phyloP scores from a whole-genome alignment of 2,797 vertebrate genomes.

The Lacerta viridis region DNA sequence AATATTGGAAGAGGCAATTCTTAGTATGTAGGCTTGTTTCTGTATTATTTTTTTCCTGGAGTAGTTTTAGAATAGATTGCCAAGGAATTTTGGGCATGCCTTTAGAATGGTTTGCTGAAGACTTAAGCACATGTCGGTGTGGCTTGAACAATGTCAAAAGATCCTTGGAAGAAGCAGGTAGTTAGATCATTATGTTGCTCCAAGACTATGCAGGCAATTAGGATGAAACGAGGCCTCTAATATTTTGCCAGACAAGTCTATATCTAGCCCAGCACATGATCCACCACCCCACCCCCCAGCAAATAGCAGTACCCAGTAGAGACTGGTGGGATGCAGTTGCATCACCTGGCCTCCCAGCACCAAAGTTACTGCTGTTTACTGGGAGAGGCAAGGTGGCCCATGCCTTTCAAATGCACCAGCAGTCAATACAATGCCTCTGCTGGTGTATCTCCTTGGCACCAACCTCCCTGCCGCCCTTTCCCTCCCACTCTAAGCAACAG shows the following conservation, averaged over 20 bases:
- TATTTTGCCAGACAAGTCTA: not conserved
- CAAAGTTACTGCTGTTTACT: too few relatives aligned
- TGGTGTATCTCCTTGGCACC: too few relatives aligned
- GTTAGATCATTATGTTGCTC: not conserved
- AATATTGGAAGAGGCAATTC: conserved; percentile 44
- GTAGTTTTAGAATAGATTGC: not conserved
- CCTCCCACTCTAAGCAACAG: too few relatives aligned
- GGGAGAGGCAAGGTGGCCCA: too few relatives aligned
- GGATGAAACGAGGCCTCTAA: not conserved
- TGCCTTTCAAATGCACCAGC: too few relatives aligned
- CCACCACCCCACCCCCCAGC: too few relatives aligned
- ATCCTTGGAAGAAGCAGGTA: not conserved
- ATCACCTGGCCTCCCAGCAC: too few relatives aligned
- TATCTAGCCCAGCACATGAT: not conserved
- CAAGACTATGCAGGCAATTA: not conserved
- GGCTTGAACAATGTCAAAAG: not conserved
- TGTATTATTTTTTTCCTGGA: not conserved
- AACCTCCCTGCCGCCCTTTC: too few relatives aligned
- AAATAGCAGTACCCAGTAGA: not conserved
- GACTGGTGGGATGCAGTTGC: too few relatives aligned
- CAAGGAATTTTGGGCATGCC: not conserved
- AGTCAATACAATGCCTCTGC: too few relatives aligned
- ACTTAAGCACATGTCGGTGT: not conserved
- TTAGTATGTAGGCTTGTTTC: conserved; percentile 33
- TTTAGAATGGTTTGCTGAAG: not conserved